Conservation (phyloP, 2,113 vertebrate species). For the Naja naja region DNA sequence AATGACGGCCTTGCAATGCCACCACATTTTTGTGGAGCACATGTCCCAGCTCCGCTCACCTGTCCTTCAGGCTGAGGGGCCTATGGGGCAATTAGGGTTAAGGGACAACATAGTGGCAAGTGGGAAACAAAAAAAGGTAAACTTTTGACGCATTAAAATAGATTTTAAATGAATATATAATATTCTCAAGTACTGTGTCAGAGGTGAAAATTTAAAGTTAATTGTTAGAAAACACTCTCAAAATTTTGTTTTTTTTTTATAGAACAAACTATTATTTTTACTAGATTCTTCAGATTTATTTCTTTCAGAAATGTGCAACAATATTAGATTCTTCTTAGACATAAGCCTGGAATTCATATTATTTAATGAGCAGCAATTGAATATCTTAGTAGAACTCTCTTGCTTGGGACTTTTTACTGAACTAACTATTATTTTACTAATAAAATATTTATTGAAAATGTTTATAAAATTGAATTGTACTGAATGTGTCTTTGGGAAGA, state of each 20-base stretch:
- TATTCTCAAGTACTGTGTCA: slow-evolving; percentile 17
- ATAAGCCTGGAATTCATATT: slow-evolving; percentile 41
- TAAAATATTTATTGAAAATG: not conserved
- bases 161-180: slow-evolving; percentile 40
- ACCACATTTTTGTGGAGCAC: slow-evolving; percentile 75
- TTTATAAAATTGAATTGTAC: not conserved
- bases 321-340: slow-evolving; percentile 13
- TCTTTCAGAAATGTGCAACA: not conserved
- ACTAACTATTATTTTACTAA: not conserved
- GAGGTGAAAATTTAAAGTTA: slow-evolving; percentile 7
- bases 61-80: slow-evolving; percentile 72
- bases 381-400: slow-evolving; percentile 11
- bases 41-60: slow-evolving; percentile 71
- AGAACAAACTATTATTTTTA: not conserved
- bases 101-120: slow-evolving; percentile 59
- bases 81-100: slow-evolving; percentile 59
- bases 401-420: slow-evolving; percentile 30
- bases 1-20: slow-evolving; percentile 73
- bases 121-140: slow-evolving; percentile 61
- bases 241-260: not conserved
- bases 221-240: slow-evolving; percentile 24
- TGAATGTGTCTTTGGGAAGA: not conserved
- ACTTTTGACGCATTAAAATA: slow-evolving; percentile 65
- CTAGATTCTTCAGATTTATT: slow-evolving; percentile 4
- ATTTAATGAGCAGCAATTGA: slow-evolving; percentile 34